A percentile compares a stretch with the other conserved stretches of the same genome.
phyloP scores from a whole-genome alignment of 2,888 invertebrate species.

The Drosophila setosimentum region DNA sequence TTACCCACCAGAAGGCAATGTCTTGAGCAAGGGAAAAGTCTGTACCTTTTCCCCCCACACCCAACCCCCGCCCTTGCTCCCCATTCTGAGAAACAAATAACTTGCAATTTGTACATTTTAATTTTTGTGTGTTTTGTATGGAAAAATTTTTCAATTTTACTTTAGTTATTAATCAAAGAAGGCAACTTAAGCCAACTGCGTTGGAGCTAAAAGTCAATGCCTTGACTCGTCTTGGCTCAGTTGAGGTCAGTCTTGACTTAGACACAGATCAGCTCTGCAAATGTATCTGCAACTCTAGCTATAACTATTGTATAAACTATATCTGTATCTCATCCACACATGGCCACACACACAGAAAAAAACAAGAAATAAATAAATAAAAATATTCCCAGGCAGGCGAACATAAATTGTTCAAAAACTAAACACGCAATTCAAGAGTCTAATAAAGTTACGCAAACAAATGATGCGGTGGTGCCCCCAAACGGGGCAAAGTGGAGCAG shows the following conservation, averaged over 20 bases:
- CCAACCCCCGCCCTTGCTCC: background rate
- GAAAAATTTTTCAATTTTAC: constrained; percentile 80
- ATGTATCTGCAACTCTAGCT: constrained; percentile 25
- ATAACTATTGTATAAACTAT: constrained; percentile 4
- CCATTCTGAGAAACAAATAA: constrained; percentile 75
- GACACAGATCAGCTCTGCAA: constrained; percentile 30
- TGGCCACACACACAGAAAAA: constrained; percentile 34
- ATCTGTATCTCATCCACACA: constrained; percentile 44
- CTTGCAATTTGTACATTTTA: constrained; percentile 84
- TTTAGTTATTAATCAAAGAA: constrained; percentile 81
- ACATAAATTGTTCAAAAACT: constrained; percentile 78
- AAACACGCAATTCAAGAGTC: constrained; percentile 79
- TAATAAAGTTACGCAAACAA: constrained; percentile 83
- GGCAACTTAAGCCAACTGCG: background rate
- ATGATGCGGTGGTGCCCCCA: constrained; percentile 79
- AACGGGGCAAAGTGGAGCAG: constrained; percentile 73
- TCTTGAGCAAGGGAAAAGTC: constrained; percentile 49
- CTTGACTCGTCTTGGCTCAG: constrained; percentile 9
- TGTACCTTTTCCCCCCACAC: constrained; percentile 11
- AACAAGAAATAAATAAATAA: constrained; percentile 29
- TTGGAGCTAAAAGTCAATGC: constrained; percentile 30
- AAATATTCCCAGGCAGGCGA: constrained; percentile 59
- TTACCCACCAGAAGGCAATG: constrained; percentile 7
- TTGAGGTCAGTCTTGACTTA: constrained; percentile 17
- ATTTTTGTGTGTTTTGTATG: constrained; percentile 77